These are phyloP conservation scores for Aix galericulata DNA, from an alignment of 2,113 vertebrate species.

Conservation along the genomic window DNA sequence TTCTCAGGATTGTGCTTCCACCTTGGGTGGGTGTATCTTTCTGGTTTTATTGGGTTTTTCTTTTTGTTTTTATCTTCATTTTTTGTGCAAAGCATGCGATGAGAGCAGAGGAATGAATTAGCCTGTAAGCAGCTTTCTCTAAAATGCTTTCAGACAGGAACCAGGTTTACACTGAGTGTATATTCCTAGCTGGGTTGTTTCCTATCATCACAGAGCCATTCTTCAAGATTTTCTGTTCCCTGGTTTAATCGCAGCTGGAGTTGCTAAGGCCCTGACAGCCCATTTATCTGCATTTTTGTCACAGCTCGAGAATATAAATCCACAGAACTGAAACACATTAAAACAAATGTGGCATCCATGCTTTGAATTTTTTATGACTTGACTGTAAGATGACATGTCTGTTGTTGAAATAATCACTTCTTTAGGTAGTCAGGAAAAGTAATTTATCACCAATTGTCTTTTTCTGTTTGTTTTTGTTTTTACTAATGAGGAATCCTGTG, in stretches of 20 bases:
- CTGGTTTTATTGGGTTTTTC: background rate
- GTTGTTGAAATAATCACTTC: slow-evolving; percentile 5
- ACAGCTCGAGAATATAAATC: background rate
- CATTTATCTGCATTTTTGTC: slow-evolving; percentile 18
- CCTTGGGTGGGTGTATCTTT: background rate
- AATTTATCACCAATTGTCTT: slow-evolving; percentile 14
- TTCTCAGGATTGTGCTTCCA: background rate
- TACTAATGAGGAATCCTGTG: slow-evolving; percentile 19
- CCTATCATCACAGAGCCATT: background rate
- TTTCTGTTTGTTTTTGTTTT: slow-evolving; percentile 10
- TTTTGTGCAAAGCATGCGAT: background rate
- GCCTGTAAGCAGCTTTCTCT: background rate
- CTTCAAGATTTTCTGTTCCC: background rate
- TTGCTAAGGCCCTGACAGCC: background rate
- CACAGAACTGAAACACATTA: background rate
- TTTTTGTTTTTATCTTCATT: background rate
- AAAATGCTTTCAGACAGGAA: background rate
- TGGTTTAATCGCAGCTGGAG: background rate
- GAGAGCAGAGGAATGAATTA: background rate
- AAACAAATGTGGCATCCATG: background rate
- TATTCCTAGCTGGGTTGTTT: background rate
- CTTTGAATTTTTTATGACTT: slow-evolving; percentile 29
- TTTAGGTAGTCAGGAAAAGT: slow-evolving; percentile 48
- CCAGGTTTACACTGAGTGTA: background rate
- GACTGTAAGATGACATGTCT: background rate